phyloP scores from a whole-genome alignment of 2,113 vertebrate species.

The Myiozetetes cayanensis region DNA sequence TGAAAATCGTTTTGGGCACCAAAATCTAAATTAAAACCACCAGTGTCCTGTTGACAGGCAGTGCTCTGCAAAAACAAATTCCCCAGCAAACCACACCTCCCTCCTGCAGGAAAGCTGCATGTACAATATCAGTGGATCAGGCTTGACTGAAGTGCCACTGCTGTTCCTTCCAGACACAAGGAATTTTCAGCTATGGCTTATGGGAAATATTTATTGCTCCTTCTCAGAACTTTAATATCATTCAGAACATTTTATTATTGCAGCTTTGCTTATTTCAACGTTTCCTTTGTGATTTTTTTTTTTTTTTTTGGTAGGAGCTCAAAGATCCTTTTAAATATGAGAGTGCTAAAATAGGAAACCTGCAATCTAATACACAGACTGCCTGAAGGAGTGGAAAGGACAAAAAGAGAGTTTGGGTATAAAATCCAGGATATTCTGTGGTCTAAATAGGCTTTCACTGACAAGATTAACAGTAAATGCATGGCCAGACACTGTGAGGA shows the following conservation, averaged over 20 bases:
- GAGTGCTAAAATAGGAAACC: not conserved
- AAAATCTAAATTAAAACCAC: not conserved
- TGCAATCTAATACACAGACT: not conserved
- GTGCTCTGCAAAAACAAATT: not conserved
- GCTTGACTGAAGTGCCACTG: not conserved
- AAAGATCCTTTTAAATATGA: not conserved
- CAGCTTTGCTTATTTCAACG: not conserved
- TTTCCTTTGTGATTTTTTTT: not conserved
- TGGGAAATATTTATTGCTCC: not conserved
- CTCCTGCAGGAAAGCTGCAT: not conserved
- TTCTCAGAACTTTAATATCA: not conserved
- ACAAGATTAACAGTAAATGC: not conserved
- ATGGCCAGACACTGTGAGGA: not conserved
- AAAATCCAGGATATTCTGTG: not conserved
- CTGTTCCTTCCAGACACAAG: not conserved
- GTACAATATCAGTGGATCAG: accelerated
- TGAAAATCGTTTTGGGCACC: not conserved
- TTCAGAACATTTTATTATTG: not conserved
- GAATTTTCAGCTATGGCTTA: not conserved
- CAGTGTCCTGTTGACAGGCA: not conserved
- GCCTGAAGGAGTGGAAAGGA: not conserved
- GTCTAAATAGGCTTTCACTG: not conserved
- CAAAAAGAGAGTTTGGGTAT: not conserved
- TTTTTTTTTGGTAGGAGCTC: not conserved
- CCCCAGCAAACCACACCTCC: not conserved